Evolutionary conservation across 2,888 invertebrate genomes (phyloP), one percentile per base, ranked within the genome.

Genomic region (Nomada fabriciana): DNA sequence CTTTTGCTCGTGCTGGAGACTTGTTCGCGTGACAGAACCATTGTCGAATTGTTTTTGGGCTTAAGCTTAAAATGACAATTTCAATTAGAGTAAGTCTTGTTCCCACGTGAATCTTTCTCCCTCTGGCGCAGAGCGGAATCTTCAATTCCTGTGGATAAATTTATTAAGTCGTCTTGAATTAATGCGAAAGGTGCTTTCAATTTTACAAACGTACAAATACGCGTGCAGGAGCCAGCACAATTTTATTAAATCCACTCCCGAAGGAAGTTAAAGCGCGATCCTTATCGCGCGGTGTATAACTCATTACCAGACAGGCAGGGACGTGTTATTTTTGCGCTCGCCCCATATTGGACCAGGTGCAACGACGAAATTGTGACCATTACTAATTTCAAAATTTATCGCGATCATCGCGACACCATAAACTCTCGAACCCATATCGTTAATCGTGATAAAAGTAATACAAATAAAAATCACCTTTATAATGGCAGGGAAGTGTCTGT

Each of bases 321-420:
- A 18, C 23, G 23, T 23, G 18, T 57, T 23, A 23, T 36, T 36
- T 36, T 36, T 36, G 9, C 36, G 36, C 36, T 36, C 36, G 7
- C 1, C 18, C 18, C 23, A 29, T 42, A 55, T 57, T 68, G 55
- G 42, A 23, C 55, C 68, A 55, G 68, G 68, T 55, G 68, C 55
- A 57, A 29, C n/a, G 4, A 18, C 15, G 42, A 68, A 68, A 55
- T 68, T 57, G 23, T 20, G 68, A 25, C 20, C 9, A 68, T 68
- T 36, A 47, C 55, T 57, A 68, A 68, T 57, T 57, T 43, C 13
- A 23, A 43, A 57, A 68, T 68, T 68, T 43, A 69, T 47, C 57
- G 43, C 25, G 43, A 59, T 59, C n/a, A 20, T n/a, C 25, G 15
- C 25, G 25, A 25, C 29, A n/a, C 29, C 47, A 57, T 59, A 57